Evolutionary conservation across 53 echinoderm and acorn worm species (phyloP).

Genomic region (Temnopleurus reevesii): DNA sequence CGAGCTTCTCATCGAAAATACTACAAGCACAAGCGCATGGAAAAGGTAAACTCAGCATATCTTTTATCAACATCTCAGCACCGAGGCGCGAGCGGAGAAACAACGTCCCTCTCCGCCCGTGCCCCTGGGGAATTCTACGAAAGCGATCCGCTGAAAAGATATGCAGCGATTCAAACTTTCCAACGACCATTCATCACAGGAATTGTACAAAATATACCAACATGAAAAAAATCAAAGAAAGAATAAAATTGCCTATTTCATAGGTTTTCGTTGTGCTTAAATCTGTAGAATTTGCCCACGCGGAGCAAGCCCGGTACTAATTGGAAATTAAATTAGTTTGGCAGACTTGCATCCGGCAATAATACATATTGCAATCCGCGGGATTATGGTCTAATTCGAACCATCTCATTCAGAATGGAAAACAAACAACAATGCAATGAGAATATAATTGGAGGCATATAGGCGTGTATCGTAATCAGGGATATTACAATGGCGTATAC

Average conservation of each 20-base stretch:
- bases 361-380: slow-evolving; percentile 1
- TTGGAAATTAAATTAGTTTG: slow-evolving; percentile 37
- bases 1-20: too few relatives aligned
- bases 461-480: neutral
- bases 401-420: slow-evolving; percentile 3
- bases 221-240: too few relatives aligned
- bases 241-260: neutral
- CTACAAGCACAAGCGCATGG: too few relatives aligned
- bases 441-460: slow-evolving; percentile 18
- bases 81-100: neutral
- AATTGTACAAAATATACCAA: neutral
- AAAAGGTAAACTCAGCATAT: neutral
- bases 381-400: neutral
- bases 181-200: too few relatives aligned
- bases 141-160: neutral
- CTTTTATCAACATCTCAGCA: neutral
- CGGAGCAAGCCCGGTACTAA: neutral
- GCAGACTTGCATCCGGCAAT: slow-evolving; percentile 21
- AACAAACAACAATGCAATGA: slow-evolving; percentile 19
- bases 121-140: neutral
- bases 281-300: too few relatives aligned
- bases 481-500: neutral
- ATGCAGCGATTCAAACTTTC: neutral
- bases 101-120: neutral
- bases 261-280: too few relatives aligned